A percentile compares a stretch with the other conserved stretches of the same genome.
Conservation (phyloP, 1,140 invertebrate genomes). For the Danaus plexippus region DNA sequence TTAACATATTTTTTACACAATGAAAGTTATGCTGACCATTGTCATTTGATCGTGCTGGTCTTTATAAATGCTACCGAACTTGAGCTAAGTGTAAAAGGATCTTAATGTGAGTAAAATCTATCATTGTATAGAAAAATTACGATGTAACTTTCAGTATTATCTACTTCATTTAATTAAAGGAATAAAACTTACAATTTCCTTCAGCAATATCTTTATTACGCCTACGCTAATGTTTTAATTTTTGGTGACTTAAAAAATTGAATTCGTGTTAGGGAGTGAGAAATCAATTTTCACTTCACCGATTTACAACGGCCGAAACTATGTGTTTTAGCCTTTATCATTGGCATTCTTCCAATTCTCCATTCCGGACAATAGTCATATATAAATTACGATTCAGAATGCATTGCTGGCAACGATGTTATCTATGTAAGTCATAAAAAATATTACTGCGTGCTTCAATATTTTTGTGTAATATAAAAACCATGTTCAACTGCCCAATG, state of each 20-base stretch:
- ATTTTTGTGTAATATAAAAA: too few relatives aligned
- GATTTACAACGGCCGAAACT: too few relatives aligned
- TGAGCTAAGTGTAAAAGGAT: too few relatives aligned
- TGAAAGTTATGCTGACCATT: too few relatives aligned
- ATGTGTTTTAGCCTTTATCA: conserved; percentile 6
- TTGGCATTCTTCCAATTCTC: conserved; percentile 11
- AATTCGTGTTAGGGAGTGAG: not conserved
- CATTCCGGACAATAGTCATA: conserved; percentile 15
- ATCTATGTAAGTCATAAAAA: conserved; percentile 17
- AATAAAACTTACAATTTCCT: conserved; percentile 10
- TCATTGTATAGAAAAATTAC: too few relatives aligned
- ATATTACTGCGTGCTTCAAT: too few relatives aligned
- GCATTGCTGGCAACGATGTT: conserved; percentile 13
- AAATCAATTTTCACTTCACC: conserved; percentile 3
- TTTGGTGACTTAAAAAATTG: conserved; percentile 9
- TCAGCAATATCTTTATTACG: not conserved
- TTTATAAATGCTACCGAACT: too few relatives aligned
- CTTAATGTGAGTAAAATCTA: too few relatives aligned
- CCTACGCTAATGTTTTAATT: conserved; percentile 8
- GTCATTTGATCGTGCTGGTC: too few relatives aligned
- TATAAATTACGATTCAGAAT: conserved; percentile 19
- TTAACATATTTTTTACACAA: too few relatives aligned
- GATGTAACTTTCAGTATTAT: not conserved
- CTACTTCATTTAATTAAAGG: not conserved
- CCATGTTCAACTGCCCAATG: too few relatives aligned